Percentiles rank a stretch among this genome's conserved stretches.
These are phyloP conservation scores for Australoheros scitulus DNA, from an alignment of 2,113 vertebrate species.

Conservation along the genomic window DNA sequence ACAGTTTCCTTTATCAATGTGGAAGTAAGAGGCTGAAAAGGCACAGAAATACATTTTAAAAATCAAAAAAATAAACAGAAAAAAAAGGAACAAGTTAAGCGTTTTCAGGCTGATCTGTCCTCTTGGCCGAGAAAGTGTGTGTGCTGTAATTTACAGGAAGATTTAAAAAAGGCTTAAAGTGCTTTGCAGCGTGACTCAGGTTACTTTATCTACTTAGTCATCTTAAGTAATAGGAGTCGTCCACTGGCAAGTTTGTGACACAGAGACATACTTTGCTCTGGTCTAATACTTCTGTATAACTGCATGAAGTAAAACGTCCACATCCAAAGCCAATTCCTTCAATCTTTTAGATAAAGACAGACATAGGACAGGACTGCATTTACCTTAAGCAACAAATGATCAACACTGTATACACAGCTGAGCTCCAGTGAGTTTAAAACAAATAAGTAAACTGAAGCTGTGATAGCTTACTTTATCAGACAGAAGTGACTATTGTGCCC, in stretches of 20 bases:
- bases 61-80: background rate
- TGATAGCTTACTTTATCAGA: background rate
- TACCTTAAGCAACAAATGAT: background rate
- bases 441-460: background rate
- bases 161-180: conserved; percentile 48
- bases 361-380: background rate
- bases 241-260: conserved; percentile 28
- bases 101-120: conserved; percentile 38
- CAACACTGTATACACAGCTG: background rate
- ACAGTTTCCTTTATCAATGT: background rate
- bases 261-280: conserved; percentile 41
- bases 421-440: background rate
- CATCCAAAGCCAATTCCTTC: background rate
- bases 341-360: background rate
- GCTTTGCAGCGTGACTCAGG: conserved; percentile 48
- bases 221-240: conserved; percentile 51
- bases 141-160: conserved; percentile 59
- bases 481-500: background rate
- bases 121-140: conserved; percentile 24
- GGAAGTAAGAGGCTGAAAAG: background rate
- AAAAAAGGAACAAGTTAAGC: background rate
- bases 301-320: background rate
- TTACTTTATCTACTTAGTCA: conserved; percentile 75
- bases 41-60: background rate
- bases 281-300: background rate